Conservation (phyloP, 1,140 invertebrate species). For the Lamellibrachia luymesi region DNA sequence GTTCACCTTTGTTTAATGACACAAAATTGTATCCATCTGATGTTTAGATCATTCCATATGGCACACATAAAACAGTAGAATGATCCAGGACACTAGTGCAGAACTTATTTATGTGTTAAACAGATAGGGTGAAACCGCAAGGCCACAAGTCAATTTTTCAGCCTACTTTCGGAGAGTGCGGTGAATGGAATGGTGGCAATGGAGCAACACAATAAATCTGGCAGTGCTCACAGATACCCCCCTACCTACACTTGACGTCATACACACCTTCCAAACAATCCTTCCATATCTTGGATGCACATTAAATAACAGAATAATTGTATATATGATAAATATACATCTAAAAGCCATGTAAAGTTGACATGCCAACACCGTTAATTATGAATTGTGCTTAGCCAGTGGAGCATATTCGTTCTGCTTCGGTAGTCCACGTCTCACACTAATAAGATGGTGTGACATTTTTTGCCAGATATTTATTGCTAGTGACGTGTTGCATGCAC, state of each 20-base stretch:
- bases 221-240: background rate
- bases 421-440: background rate
- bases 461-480: background rate
- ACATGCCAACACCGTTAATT: background rate
- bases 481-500: background rate
- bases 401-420: background rate
- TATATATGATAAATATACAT: background rate
- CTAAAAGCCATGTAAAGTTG: background rate
- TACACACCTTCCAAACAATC: background rate
- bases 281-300: background rate
- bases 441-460: background rate
- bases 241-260: background rate
- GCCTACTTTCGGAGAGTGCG: background rate
- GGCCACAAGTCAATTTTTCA: background rate
- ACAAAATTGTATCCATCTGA: background rate
- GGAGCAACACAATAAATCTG: background rate
- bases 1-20: background rate
- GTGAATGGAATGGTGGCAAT: background rate
- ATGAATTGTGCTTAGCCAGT: background rate
- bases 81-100: background rate
- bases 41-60: background rate
- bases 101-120: background rate
- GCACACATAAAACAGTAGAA: background rate
- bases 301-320: background rate
- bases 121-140: background rate